Conservation (phyloP, 2,888 invertebrate species). For the Machimus atricapillus region DNA sequence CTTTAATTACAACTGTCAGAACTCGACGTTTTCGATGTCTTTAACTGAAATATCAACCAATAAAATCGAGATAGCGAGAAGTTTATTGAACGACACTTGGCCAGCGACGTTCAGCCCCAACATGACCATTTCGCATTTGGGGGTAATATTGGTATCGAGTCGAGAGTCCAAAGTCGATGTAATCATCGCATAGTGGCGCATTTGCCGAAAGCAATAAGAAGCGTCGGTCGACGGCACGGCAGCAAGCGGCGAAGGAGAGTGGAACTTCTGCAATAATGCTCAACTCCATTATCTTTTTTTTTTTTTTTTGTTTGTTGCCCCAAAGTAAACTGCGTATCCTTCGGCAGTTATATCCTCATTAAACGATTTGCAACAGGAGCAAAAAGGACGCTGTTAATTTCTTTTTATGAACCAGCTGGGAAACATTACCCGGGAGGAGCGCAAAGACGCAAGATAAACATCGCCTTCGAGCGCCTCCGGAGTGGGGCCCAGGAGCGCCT, state of each 20-base stretch:
- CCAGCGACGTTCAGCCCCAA: neutral
- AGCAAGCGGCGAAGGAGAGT: neutral
- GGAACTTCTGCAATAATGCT: conserved; percentile 50
- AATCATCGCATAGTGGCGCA: conserved; percentile 49
- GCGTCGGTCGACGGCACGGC: neutral
- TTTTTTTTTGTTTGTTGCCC: conserved; percentile 42
- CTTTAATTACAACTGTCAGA: neutral
- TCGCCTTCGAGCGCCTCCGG: conserved; percentile 31
- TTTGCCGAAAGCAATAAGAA: conserved; percentile 3
- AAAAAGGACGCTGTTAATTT: conserved; percentile 61
- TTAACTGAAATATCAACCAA: neutral
- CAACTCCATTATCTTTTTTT: conserved; percentile 36
- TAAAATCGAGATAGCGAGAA: neutral
- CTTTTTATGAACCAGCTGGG: conserved; percentile 64
- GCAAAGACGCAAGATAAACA: conserved; percentile 49
- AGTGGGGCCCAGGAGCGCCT: neutral
- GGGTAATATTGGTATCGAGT: conserved; percentile 52
- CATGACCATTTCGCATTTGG: conserved; percentile 15
- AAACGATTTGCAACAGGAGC: conserved; percentile 59
- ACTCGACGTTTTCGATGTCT: neutral
- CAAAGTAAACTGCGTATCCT: conserved; percentile 46
- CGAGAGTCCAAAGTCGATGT: conserved; percentile 51
- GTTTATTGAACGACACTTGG: neutral
- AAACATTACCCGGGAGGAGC: conserved; percentile 57
- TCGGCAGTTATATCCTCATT: conserved; percentile 60